Percentiles rank a stretch among this genome's conserved stretches.
Evolutionary conservation across 2,113 vertebrate genomes (phyloP).

Genomic region (Salvelinus alpinus): DNA sequence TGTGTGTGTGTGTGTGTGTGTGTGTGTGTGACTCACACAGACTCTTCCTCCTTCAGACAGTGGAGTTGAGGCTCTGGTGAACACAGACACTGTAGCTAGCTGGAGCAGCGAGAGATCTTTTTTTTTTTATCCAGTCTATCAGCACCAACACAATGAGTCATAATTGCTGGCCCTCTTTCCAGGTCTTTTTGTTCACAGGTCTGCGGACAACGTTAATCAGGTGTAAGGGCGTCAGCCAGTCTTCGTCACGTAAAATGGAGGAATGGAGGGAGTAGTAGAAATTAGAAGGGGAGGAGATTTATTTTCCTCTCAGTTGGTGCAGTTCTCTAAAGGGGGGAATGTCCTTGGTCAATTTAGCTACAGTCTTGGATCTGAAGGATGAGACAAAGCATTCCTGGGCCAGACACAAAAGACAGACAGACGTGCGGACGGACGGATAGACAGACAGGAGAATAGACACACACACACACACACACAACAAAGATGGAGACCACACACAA

Average conservation of each 20-base stretch:
- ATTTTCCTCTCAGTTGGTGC: background rate
- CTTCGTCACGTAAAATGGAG: conserved; percentile 8
- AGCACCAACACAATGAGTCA: conserved; percentile 35
- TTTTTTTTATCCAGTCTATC: background rate
- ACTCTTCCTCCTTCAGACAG: too few relatives aligned
- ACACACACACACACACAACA: too few relatives aligned
- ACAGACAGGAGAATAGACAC: background rate
- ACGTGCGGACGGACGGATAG: background rate
- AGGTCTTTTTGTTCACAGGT: conserved; percentile 33
- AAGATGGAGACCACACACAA: too few relatives aligned
- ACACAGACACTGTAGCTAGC: too few relatives aligned
- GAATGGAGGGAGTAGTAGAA: background rate
- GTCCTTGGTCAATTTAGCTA: background rate
- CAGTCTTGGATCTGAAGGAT: background rate
- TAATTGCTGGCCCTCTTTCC: conserved; percentile 29
- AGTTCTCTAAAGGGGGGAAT: background rate
- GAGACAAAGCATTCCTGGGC: background rate
- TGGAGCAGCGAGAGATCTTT: conserved; percentile 3
- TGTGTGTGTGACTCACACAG: too few relatives aligned
- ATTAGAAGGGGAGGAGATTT: background rate
- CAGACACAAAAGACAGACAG: background rate
- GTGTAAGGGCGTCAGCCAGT: conserved; percentile 20
- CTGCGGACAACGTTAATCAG: conserved; percentile 36
- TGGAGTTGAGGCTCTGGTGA: too few relatives aligned
- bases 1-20: too few relatives aligned